Percentiles rank a stretch among this genome's conserved stretches.
Evolutionary conservation across 2,797 vertebrate genomes (phyloP).

Genomic region (Podarcis lilfordi): DNA sequence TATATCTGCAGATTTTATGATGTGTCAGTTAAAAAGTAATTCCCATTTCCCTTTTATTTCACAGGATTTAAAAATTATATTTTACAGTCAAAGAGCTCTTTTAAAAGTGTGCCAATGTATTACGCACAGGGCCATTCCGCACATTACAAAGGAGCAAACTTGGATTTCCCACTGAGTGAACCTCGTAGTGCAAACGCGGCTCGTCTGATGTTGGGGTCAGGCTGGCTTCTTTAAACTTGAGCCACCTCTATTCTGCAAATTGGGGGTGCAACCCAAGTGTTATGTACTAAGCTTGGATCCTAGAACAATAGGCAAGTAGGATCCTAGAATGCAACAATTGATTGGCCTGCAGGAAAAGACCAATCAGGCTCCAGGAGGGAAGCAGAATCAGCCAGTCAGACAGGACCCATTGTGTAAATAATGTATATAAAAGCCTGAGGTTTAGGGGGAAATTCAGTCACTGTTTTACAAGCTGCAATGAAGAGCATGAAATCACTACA

Average conservation of each 20-base stretch:
- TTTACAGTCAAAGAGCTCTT: not conserved
- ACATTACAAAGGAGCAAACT: not conserved
- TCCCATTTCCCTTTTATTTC: not conserved
- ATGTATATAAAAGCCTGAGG: too few relatives aligned
- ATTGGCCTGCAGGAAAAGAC: too few relatives aligned
- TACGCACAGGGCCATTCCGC: not conserved
- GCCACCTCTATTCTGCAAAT: not conserved
- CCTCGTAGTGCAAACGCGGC: not conserved
- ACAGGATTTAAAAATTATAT: not conserved
- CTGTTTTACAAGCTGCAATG: too few relatives aligned
- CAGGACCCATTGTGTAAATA: too few relatives aligned
- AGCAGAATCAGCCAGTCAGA: too few relatives aligned
- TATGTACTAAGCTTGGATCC: too few relatives aligned
- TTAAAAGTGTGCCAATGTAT: not conserved
- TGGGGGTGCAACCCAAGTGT: not conserved
- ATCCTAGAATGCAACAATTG: too few relatives aligned
- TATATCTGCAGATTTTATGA: not conserved
- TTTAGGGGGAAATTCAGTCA: too few relatives aligned
- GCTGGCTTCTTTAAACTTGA: not conserved
- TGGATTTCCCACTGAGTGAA: not conserved
- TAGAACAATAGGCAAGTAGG: too few relatives aligned
- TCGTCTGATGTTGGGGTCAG: not conserved
- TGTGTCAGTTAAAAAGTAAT: not conserved
- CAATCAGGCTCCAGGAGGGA: too few relatives aligned
- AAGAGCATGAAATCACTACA: too few relatives aligned